Base-by-base conservation (phyloP, 2,797 vertebrate species). In the Alcedo atthis region DNA sequence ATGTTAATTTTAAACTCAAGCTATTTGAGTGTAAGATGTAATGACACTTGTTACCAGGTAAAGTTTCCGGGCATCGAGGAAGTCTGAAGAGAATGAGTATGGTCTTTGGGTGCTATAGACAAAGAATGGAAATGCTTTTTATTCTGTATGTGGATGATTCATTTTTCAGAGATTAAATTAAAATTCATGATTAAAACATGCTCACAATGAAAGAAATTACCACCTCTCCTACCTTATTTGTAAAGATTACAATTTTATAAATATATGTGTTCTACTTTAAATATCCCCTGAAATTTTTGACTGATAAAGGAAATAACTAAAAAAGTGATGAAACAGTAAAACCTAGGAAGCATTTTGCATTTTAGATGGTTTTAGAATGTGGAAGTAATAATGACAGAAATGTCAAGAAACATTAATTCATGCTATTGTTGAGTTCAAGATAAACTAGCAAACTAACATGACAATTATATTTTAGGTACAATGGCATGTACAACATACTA, bases 121-220 rank as follows among this genome's bases (percentile, higher is more conserved):
- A 85, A 85, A 81, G 53, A 54, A 82, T 25, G 63, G 22, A 53
- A 93, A 82, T 93, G 76, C 77, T 57, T 21, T 32, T 57, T 57
- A 22, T 57, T 80, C 84, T 80, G 32, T 45, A 30, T 6, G 5
- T 49, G 53, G 45, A 67, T 92, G 85, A 89, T 62, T 90, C 83
- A 88, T 49, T 45, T 59, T 80, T 85, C 51, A 77, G 77, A 85
- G 87, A 89, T 64, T 85, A 89, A 85, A 92, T 87, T 75, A 87
- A 91, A 57, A 91, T 59, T 89, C 57, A 85, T 71, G 80, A 87
- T 80, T 87, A 80, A 78, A 93, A 95, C 77, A 79, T 73, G 43
- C 37, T 86, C 43, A n/a, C 40, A 79, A 32, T 18, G 49, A 84
- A 90, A 75, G 78, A 88, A 93, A 76, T 53, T 63, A 73, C 74